phyloP scores from a whole-genome alignment of 2,113 vertebrate genomes.

The Spermophilus dauricus region DNA sequence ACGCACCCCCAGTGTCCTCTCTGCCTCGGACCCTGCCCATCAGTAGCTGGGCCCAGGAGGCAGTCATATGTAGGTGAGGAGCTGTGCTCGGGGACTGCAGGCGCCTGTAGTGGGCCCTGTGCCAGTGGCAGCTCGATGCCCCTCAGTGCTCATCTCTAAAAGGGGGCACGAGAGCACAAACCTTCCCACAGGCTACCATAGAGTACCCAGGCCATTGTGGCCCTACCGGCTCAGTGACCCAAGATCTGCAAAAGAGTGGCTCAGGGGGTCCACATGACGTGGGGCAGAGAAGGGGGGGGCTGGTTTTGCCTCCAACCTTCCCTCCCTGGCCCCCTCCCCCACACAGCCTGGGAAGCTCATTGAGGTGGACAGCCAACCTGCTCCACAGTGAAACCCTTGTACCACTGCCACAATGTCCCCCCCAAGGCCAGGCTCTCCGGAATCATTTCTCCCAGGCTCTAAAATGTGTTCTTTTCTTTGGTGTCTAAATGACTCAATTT shows the following conservation, averaged over 20 bases:
- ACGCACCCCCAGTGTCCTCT: fast-evolving
- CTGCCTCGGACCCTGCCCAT: neutral
- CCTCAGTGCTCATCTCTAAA: too few species aligned
- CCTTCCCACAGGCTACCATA: too few species aligned
- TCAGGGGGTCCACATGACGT: neutral
- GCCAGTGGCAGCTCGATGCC: too few species aligned
- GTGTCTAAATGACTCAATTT: constrained; percentile 27
- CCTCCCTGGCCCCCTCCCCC: neutral
- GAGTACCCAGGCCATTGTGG: neutral
- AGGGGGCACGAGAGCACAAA: too few species aligned
- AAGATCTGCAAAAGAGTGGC: fast-evolving
- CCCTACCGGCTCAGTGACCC: neutral
- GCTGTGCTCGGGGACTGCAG: neutral
- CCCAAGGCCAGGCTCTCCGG: neutral
- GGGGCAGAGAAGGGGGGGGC: neutral
- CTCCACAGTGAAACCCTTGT: too few species aligned
- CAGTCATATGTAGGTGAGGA: fast-evolving
- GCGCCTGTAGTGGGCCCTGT: neutral
- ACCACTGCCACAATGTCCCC: neutral
- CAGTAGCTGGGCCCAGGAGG: too few species aligned
- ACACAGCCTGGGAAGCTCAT: neutral
- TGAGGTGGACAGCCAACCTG: neutral
- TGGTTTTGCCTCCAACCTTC: fast-evolving
- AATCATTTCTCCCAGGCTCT: neutral
- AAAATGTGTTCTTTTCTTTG: neutral